These are phyloP conservation scores for Diachrysia chrysitis DNA, from an alignment of 2,888 invertebrate species.

Conservation along the genomic window DNA sequence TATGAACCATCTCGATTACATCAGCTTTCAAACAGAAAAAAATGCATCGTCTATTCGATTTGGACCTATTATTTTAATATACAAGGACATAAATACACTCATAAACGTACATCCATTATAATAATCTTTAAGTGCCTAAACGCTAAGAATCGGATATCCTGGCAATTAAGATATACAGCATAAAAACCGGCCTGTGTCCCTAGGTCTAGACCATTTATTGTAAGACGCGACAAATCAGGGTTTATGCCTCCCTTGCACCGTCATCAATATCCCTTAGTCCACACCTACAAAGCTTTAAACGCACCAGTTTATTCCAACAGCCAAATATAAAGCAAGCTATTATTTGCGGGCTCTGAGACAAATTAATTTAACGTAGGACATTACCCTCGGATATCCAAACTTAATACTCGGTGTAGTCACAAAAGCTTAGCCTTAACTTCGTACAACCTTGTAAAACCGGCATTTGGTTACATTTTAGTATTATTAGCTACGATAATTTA, in stretches of 20 bases:
- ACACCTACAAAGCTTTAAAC: constrained; percentile 43
- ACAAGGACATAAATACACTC: too few species aligned
- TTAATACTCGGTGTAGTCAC: constrained; percentile 23
- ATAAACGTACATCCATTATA: too few species aligned
- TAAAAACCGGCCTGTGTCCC: constrained; percentile 13
- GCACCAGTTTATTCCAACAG: constrained; percentile 44
- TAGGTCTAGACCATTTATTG: constrained; percentile 40
- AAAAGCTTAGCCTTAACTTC: constrained; percentile 26
- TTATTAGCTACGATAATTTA: neutral
- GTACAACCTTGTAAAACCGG: constrained; percentile 12
- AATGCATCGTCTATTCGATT: too few species aligned
- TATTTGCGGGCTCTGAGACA: constrained; percentile 29
- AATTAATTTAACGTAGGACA: constrained; percentile 42
- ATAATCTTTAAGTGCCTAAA: neutral
- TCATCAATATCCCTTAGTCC: constrained; percentile 52
- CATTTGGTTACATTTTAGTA: constrained; percentile 14
- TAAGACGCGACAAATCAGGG: constrained; percentile 44
- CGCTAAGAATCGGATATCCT: neutral
- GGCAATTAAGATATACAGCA: constrained; percentile 24
- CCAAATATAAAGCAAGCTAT: constrained; percentile 47
- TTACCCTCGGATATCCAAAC: constrained; percentile 22
- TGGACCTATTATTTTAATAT: too few species aligned
- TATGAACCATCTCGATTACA: too few species aligned
- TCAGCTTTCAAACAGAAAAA: too few species aligned
- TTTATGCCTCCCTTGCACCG: constrained; percentile 52